These are phyloP conservation scores for Conchocele bisecta DNA, from an alignment of 2,888 invertebrate genomes.

Conservation along the genomic window DNA sequence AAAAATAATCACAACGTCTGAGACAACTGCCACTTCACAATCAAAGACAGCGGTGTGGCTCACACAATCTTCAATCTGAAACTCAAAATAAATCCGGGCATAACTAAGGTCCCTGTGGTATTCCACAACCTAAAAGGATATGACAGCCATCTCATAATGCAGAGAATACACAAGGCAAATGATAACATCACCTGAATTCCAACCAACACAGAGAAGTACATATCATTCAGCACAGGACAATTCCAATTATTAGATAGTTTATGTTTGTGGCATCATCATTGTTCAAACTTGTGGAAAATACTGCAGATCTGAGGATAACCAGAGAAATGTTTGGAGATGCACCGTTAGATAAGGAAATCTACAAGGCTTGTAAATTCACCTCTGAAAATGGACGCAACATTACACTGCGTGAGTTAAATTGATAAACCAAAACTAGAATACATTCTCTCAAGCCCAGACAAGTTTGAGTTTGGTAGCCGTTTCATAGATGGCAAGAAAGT, in stretches of 20 bases:
- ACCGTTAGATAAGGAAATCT: not conserved
- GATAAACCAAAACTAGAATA: slow-evolving; percentile 3
- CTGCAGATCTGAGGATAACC: not conserved
- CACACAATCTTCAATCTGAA: slow-evolving; percentile 10
- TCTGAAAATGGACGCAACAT: not conserved
- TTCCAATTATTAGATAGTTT: no score
- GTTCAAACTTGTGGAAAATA: slow-evolving; percentile 1
- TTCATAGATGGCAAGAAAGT: not conserved
- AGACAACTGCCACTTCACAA: slow-evolving; percentile 3
- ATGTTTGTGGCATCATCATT: no score
- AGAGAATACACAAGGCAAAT: no score
- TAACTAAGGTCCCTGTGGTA: not conserved
- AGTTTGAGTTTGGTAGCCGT: not conserved
- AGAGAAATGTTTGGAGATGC: not conserved
- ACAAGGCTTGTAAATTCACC: not conserved
- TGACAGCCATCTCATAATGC: no score
- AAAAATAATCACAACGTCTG: not conserved
- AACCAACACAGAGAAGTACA: no score
- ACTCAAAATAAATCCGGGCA: slow-evolving; percentile 6
- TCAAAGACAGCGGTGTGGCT: no score
- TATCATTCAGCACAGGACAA: no score
- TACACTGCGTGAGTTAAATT: not conserved
- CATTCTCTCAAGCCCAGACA: not conserved
- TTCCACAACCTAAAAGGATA: no score
- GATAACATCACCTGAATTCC: not conserved